Base-by-base conservation (phyloP, 2,797 vertebrate genomes). In the Aplochiton taeniatus region DNA sequence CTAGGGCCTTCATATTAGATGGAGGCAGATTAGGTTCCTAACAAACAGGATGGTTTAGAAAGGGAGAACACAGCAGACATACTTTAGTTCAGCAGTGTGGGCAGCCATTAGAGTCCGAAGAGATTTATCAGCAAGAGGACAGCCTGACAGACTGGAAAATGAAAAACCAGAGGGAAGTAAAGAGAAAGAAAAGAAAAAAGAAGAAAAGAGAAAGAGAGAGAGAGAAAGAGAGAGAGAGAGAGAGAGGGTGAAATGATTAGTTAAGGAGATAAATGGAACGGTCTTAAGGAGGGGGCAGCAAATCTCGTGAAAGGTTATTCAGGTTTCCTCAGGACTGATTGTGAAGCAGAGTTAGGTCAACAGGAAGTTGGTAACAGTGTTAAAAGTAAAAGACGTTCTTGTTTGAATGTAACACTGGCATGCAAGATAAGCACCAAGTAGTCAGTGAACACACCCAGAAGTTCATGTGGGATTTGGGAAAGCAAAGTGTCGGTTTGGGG, bases 81-180 rank as follows among this genome's bases (percentile, higher is more conserved):
- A 99, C 98, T 99, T 99, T 91, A 99, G 96, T 94, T 99, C 98
- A 95, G 96, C 94, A 94, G 96, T 96, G 91, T 98, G 96, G 90
- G 98, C 96, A 95, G 97, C 97, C 96, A 99, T 99, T 92, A 99
- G 96, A 93, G 96, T 98, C 97, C 98, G 96, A 92, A 99, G 96
- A 92, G 96, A 98, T 94, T 99, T 99, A 96, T 99, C 97, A 95
- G 97, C 97, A 94, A 99, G 96, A 96, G 97, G 97, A 94, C 97
- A 99, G 95, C 97, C 97, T 96, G 96, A 99, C 92, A 99, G 96
- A 95, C 98, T 99, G 96, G 78, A 87, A 84, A 79, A 86, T 73
- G 48, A 41, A 19, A 43, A 57, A 41, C 41, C 46, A 11, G 20
- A 18, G 52, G 20, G 17, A 82, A 51, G 79, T 54, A 43, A 6